Conservation (phyloP, 2,797 vertebrate species). For the Kryptolebias ocellatus region DNA sequence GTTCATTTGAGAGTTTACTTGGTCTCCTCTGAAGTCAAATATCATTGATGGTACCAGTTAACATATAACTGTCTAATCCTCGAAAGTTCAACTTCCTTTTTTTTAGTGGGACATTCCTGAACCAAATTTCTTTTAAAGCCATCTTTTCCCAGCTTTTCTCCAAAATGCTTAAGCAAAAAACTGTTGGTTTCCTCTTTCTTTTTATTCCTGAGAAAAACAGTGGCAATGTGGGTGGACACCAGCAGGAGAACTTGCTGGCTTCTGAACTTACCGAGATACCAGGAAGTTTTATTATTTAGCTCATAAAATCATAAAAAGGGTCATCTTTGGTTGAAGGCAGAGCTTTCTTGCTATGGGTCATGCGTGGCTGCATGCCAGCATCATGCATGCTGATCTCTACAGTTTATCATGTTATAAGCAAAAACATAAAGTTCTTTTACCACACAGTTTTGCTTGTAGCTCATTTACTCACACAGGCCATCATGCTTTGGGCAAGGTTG, state of each 20-base stretch:
- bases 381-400: conserved; percentile 17
- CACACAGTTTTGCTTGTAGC: conserved; percentile 15
- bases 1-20: neutral
- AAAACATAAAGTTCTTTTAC: conserved; percentile 7
- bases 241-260: conserved; percentile 27
- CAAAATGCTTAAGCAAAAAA: conserved; percentile 36
- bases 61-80: conserved; percentile 21
- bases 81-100: conserved; percentile 17
- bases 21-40: conserved; percentile 6
- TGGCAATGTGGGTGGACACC: conserved; percentile 22
- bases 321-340: conserved; percentile 1
- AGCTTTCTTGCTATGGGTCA: neutral
- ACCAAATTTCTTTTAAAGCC: conserved; percentile 41
- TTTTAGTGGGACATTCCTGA: conserved; percentile 8
- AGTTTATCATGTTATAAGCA: conserved; percentile 23
- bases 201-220: conserved; percentile 37
- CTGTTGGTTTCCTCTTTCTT: conserved; percentile 21
- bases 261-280: conserved; percentile 20
- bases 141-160: conserved; percentile 18
- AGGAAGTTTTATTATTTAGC: conserved; percentile 5
- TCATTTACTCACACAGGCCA: conserved; percentile 12
- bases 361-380: neutral
- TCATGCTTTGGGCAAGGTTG: conserved; percentile 49
- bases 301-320: neutral
- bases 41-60: conserved; percentile 3